These are phyloP conservation scores for Zootoca vivipara DNA, from an alignment of 2,113 vertebrate genomes.

Conservation along the genomic window DNA sequence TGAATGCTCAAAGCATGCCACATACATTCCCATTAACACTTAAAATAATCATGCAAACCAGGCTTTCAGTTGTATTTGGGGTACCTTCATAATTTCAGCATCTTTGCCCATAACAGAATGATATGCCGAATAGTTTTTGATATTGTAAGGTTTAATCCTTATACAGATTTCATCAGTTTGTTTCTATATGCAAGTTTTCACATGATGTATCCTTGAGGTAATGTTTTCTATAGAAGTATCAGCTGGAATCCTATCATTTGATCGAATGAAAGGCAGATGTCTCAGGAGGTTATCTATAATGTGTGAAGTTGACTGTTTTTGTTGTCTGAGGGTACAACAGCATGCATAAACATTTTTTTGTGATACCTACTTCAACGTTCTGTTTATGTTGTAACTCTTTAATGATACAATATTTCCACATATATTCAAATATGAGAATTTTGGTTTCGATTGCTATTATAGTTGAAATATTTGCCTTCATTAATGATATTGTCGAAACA, in stretches of 20 bases:
- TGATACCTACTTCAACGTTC: not conserved
- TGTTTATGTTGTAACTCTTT: too few species aligned
- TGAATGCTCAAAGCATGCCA: not conserved
- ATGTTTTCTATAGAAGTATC: not conserved
- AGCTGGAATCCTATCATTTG: not conserved
- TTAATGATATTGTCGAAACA: not conserved
- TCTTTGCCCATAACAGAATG: not conserved
- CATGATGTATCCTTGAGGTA: not conserved
- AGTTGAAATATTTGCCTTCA: not conserved
- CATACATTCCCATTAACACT: not conserved
- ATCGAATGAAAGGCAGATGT: not conserved
- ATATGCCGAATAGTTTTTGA: not conserved
- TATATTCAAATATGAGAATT: not conserved
- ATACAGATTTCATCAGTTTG: not conserved
- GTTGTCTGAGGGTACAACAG: not conserved
- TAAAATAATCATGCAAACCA: not conserved
- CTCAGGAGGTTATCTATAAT: not conserved
- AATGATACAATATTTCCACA: too few species aligned
- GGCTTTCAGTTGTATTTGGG: not conserved
- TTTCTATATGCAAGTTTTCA: not conserved
- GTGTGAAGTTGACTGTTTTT: too few species aligned
- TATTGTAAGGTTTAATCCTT: not conserved
- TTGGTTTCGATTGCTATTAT: not conserved
- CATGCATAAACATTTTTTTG: not conserved
- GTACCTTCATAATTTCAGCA: not conserved